Conservation (phyloP, 2,113 vertebrate species). For the Scopus umbretta region DNA sequence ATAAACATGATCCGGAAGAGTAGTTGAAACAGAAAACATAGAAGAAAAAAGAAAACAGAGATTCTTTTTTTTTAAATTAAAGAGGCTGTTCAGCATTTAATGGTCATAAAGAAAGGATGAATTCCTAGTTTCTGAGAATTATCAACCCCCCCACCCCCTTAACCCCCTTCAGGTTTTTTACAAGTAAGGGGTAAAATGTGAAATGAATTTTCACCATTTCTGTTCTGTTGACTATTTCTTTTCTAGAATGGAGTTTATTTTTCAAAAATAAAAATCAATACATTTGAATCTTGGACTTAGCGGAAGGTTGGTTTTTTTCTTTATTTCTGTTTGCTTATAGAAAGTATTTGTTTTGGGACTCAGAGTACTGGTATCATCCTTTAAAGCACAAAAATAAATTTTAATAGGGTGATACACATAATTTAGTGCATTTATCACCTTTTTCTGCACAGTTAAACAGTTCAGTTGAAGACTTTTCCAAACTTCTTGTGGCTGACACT, state of each 20-base stretch:
- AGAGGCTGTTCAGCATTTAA: background rate
- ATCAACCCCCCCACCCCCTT: no score
- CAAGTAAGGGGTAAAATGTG: background rate
- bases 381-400: background rate
- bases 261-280: background rate
- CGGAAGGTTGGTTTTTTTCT: background rate
- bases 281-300: background rate
- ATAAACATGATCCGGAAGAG: background rate
- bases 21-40: background rate
- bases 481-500: background rate
- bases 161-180: background rate
- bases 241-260: background rate
- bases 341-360: background rate
- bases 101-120: rapidly evolving
- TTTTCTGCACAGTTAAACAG: background rate
- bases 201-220: background rate
- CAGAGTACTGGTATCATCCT: background rate
- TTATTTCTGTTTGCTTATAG: background rate
- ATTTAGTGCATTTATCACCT: background rate
- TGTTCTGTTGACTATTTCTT: background rate
- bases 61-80: background rate
- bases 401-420: background rate
- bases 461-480: background rate
- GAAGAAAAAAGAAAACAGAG: background rate
- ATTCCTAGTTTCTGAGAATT: background rate